Evolutionary conservation across 2,113 vertebrate species (phyloP), one percentile per base, ranked within the genome.

Genomic region (Vicugna pacos): DNA sequence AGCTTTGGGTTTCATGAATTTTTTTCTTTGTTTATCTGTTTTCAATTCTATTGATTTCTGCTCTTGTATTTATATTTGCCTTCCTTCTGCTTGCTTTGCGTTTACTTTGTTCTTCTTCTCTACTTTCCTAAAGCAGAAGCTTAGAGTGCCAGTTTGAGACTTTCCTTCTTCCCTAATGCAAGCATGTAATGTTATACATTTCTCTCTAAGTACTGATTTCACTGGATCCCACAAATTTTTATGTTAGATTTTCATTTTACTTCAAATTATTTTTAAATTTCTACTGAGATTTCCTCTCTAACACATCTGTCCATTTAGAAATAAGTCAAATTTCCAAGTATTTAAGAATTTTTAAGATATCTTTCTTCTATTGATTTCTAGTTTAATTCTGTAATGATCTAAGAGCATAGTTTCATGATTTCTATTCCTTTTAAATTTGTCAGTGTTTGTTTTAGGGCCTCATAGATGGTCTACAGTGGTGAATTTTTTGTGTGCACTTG

Each of bases 111-210:
- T 79, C 3, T 69, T 75, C 16, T 56, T 82, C 87, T 56, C 54
- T 90, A 89, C 60, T 48, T 67, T 96, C 26, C 52, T 94, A 58
- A 94, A 46, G 54, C 58, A 26, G 38, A 95, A 94, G 20, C 9
- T 64, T 89, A 85, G 19, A 75, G 56, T 89, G 93, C 32, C 19
- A 35, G 58, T 70, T 81, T 35, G 10, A 72, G 22, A 46, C 2
- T 19, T 77, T 87, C 75, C 7, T 82, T 62, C 14, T 58, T 93
- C 82, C 70, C 60, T 52, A 82, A 82, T 32, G 62, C 50, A 85
- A 81, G 2, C 17, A 58, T 69, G 28, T 52, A 89, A 48, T 62
- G 17, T 30, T 92, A 64, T n/a, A 94, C n/a, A 32, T n/a, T 85
- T 54, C 79, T 42, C 19, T 77, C 26, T 77, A 72, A 89, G 19